phyloP scores from a whole-genome alignment of 2,888 invertebrate species.

The Xylota sylvarum region DNA sequence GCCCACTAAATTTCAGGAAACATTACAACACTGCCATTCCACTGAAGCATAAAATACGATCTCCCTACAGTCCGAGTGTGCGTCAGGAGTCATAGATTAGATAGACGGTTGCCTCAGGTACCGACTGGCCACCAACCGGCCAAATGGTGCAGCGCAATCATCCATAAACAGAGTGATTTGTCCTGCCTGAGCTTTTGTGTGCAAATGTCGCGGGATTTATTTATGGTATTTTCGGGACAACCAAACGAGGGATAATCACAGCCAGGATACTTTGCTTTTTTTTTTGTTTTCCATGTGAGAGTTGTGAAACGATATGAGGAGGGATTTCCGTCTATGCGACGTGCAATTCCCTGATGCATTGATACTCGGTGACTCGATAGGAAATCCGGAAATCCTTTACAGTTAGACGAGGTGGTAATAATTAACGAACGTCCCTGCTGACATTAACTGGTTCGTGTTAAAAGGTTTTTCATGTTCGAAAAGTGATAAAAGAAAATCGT shows the following conservation, averaged over 20 bases:
- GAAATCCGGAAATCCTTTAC: slow-evolving; percentile 40
- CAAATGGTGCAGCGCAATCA: slow-evolving; percentile 58
- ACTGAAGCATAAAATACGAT: slow-evolving; percentile 55
- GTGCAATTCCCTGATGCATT: slow-evolving; percentile 47
- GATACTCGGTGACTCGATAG: slow-evolving; percentile 19
- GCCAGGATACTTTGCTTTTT: background rate
- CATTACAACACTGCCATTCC: slow-evolving; percentile 51
- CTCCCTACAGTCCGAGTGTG: background rate
- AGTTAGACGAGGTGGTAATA: slow-evolving; percentile 61
- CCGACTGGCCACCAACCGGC: background rate
- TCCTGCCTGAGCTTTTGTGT: slow-evolving; percentile 37
- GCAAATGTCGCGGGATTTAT: slow-evolving; percentile 53
- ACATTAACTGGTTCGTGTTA: slow-evolving; percentile 41
- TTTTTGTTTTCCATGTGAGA: background rate
- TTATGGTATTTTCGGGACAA: slow-evolving; percentile 19
- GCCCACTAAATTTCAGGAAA: slow-evolving; percentile 73
- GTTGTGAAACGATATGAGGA: slow-evolving; percentile 22
- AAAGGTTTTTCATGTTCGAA: slow-evolving; percentile 67
- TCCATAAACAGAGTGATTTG: slow-evolving; percentile 52
- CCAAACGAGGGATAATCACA: slow-evolving; percentile 23
- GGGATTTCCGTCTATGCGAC: slow-evolving; percentile 24
- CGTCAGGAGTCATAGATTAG: slow-evolving; percentile 15
- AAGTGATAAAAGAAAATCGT: slow-evolving; percentile 49
- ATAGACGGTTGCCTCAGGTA: slow-evolving; percentile 11
- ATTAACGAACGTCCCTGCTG: slow-evolving; percentile 58